phyloP scores from a whole-genome alignment of 2,888 invertebrate species.

The Leucophenga maculata region DNA sequence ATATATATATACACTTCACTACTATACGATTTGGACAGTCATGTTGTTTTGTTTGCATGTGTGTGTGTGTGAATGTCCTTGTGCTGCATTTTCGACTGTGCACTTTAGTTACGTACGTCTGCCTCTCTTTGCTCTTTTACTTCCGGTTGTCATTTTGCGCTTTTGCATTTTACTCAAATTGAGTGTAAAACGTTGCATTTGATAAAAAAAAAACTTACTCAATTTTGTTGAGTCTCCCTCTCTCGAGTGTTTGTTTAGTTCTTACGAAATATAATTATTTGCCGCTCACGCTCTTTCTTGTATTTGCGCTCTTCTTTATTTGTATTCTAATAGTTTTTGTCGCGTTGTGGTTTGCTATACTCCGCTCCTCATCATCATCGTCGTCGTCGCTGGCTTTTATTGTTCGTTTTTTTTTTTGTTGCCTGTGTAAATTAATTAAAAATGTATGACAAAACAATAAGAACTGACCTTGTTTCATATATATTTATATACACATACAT shows the following conservation, averaged over 20 bases:
- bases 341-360: slow-evolving; percentile 17
- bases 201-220: background rate
- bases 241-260: slow-evolving; percentile 32
- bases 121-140: background rate
- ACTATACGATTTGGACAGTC: no score
- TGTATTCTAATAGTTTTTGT: slow-evolving; percentile 18
- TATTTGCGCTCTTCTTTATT: slow-evolving; percentile 6
- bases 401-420: slow-evolving; percentile 28
- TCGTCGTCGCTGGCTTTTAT: slow-evolving; percentile 35
- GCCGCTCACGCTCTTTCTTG: background rate
- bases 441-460: slow-evolving; percentile 61
- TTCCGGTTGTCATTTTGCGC: no score
- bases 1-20: background rate
- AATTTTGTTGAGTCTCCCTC: background rate
- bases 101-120: no score
- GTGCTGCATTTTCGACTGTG: slow-evolving; percentile 7
- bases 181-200: background rate
- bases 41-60: no score
- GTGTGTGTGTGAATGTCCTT: background rate
- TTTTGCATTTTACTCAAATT: background rate
- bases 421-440: slow-evolving; percentile 64
- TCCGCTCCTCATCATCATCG: slow-evolving; percentile 54
- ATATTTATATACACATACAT: background rate
- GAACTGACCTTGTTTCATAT: slow-evolving; percentile 66
- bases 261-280: background rate